Evolutionary conservation across 2,113 vertebrate species (phyloP).

Genomic region (Lycocorax pyrrhopterus): DNA sequence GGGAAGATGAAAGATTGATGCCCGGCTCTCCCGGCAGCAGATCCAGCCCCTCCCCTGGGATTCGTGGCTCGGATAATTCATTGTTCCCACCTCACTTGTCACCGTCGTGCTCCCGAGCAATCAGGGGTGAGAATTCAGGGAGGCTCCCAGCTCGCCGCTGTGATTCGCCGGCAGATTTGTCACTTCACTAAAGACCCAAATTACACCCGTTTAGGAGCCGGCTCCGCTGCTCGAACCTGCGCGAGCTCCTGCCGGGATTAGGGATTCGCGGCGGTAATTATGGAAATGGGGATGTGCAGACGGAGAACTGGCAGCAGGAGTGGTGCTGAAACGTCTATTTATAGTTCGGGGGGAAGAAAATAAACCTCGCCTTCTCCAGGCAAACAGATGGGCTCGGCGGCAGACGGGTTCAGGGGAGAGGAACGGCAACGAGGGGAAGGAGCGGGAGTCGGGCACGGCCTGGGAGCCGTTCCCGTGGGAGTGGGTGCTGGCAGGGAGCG

Average conservation of each 20-base stretch:
- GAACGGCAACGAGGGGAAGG: neutral
- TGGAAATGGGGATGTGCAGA: slow-evolving; percentile 68
- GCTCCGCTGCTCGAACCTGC: slow-evolving; percentile 44
- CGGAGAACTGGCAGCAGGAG: slow-evolving; percentile 61
- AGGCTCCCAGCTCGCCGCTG: neutral
- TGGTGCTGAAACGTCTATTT: slow-evolving; percentile 63
- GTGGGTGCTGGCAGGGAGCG: neutral
- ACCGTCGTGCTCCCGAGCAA: slow-evolving; percentile 26
- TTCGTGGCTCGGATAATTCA: neutral
- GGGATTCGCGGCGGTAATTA: slow-evolving; percentile 60
- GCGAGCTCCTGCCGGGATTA: slow-evolving; percentile 40
- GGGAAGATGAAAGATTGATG: neutral
- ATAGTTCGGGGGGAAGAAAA: neutral
- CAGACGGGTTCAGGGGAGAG: neutral
- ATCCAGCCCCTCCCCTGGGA: slow-evolving; percentile 34
- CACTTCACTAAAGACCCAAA: slow-evolving; percentile 63
- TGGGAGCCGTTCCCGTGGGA: neutral
- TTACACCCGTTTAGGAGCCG: slow-evolving; percentile 27
- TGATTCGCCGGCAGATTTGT: neutral
- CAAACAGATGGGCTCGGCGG: slow-evolving; percentile 63
- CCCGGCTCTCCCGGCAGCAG: slow-evolving; percentile 32
- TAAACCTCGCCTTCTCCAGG: slow-evolving; percentile 61
- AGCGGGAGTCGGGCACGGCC: slow-evolving; percentile 6
- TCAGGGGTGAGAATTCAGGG: neutral
- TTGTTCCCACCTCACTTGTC: slow-evolving; percentile 15